Conservation (phyloP, 2,113 vertebrate genomes). For the Nesoenas mayeri region DNA sequence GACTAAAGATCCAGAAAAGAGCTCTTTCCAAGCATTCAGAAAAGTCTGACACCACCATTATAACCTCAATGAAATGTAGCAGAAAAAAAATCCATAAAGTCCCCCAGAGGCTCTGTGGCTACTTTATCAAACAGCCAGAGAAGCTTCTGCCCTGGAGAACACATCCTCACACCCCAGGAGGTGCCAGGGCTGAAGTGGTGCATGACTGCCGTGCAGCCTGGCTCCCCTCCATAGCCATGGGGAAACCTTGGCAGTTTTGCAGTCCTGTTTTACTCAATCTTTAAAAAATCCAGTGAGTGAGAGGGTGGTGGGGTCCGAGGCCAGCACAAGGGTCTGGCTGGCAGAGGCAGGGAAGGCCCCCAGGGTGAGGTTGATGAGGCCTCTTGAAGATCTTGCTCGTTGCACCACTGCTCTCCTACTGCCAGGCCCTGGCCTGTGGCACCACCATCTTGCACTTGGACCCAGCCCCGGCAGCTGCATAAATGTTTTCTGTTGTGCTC, state of each 20-base stretch:
- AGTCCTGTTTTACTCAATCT: background rate
- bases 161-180: accelerated
- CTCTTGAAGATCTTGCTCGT: background rate
- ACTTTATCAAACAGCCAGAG: background rate
- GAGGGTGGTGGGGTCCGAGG: accelerated
- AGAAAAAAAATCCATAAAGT: background rate
- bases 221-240: accelerated
- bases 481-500: background rate
- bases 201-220: accelerated
- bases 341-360: background rate
- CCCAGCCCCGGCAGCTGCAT: accelerated
- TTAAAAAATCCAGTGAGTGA: background rate
- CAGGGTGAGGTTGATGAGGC: background rate
- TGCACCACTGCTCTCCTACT: accelerated
- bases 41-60: background rate
- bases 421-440: accelerated
- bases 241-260: accelerated
- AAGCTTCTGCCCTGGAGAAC: background rate
- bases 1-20: background rate
- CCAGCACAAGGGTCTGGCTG: background rate
- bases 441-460: accelerated
- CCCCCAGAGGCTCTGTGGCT: background rate
- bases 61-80: background rate
- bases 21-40: background rate
- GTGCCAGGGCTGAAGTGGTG: accelerated